Conservation (phyloP, 2,888 invertebrate species). For the Anoncus sp. region DNA sequence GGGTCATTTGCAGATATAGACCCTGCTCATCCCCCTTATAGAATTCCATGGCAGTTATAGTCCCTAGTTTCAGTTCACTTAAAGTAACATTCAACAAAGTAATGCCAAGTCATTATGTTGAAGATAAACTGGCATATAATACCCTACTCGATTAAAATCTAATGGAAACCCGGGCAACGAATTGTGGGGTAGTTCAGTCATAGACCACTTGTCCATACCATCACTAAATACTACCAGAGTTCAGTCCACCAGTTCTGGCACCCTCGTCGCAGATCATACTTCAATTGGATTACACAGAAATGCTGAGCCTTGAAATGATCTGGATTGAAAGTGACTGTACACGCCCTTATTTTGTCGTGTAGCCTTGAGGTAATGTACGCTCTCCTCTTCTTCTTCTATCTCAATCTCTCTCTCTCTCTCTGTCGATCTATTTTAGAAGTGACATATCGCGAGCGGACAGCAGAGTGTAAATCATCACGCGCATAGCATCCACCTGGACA, state of each 20-base stretch:
- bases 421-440: slow-evolving; percentile 48
- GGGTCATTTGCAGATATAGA: no score
- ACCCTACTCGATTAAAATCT: no score
- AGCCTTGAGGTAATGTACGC: neutral
- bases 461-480: slow-evolving; percentile 59
- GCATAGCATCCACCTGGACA: slow-evolving; percentile 48
- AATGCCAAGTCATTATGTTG: neutral
- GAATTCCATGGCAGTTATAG: no score
- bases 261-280: neutral
- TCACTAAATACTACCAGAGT: no score
- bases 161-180: no score
- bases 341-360: neutral
- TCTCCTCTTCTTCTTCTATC: neutral
- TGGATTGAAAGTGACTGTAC: neutral
- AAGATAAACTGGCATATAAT: no score
- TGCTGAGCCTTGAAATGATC: neutral
- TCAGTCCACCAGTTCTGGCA: neutral
- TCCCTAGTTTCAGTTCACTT: neutral
- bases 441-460: slow-evolving; percentile 62
- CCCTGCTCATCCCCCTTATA: no score
- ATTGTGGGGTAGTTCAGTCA: no score
- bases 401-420: slow-evolving; percentile 21
- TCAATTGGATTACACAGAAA: neutral
- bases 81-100: neutral
- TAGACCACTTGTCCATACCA: no score